phyloP scores from a whole-genome alignment of 2,888 invertebrate species.

The Torymus auratus region DNA sequence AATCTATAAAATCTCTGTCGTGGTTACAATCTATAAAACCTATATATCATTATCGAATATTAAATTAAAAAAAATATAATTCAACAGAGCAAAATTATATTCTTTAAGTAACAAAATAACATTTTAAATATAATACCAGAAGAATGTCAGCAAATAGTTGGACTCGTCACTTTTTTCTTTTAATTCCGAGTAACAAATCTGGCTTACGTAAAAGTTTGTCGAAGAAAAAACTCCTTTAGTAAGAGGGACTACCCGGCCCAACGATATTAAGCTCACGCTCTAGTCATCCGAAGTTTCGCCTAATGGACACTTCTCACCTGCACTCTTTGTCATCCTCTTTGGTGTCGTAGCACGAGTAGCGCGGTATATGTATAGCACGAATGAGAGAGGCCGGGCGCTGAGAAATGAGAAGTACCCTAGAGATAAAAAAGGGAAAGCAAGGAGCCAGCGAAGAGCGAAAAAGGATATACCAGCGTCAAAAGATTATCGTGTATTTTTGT shows the following conservation, averaged over 20 bases:
- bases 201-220: too few species aligned
- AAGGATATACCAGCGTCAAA: conserved; percentile 23
- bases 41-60: too few species aligned
- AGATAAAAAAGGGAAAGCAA: conserved; percentile 14
- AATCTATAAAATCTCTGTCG: too few species aligned
- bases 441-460: not conserved
- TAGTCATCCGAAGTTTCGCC: not conserved
- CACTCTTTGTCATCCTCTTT: not conserved
- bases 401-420: conserved; percentile 15
- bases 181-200: too few species aligned
- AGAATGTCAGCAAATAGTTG: too few species aligned
- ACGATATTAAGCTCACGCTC: not conserved
- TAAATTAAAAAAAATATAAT: too few species aligned
- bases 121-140: too few species aligned
- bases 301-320: not conserved
- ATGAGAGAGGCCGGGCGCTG: conserved; percentile 7
- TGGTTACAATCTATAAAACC: too few species aligned
- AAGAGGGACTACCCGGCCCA: not conserved
- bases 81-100: too few species aligned
- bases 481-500: conserved; percentile 26
- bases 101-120: too few species aligned
- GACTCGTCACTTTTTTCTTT: too few species aligned
- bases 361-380: not conserved
- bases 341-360: not conserved
- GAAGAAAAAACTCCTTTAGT: not conserved